Conservation (phyloP, 2,888 invertebrate genomes). For the Hipparchia semele region DNA sequence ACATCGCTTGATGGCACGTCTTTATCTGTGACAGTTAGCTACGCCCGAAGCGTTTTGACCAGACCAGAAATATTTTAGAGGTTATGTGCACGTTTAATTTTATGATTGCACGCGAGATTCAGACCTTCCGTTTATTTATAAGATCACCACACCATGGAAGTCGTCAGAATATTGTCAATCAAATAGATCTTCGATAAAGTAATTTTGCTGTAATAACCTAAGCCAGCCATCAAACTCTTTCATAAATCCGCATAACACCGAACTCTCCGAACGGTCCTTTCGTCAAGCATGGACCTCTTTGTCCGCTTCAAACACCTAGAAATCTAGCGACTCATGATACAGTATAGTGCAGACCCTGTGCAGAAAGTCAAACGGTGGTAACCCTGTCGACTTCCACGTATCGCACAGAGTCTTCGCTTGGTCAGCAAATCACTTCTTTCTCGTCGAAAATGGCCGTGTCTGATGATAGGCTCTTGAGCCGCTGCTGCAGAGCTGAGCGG, state of each 20-base stretch:
- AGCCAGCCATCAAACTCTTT: constrained; percentile 2
- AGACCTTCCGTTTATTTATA: too few relatives aligned
- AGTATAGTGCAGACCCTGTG: constrained; percentile 61
- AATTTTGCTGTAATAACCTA: constrained; percentile 13
- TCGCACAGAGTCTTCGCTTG: constrained; percentile 97
- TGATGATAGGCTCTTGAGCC: constrained; percentile 90
- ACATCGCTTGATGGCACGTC: too few relatives aligned
- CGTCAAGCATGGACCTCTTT: background rate
- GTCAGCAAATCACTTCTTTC: constrained; percentile 97
- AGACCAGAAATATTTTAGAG: too few relatives aligned
- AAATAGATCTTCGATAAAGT: too few relatives aligned
- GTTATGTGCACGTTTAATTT: too few relatives aligned
- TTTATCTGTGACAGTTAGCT: too few relatives aligned
- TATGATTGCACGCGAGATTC: too few relatives aligned
- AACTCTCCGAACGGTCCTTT: constrained; percentile 11
- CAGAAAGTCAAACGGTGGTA: constrained; percentile 87
- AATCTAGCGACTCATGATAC: background rate
- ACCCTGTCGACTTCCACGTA: constrained; percentile 95
- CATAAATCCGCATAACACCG: constrained; percentile 10
- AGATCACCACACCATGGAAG: too few relatives aligned
- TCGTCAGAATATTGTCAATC: background rate
- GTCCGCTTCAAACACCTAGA: constrained; percentile 5
- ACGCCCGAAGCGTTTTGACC: too few relatives aligned
- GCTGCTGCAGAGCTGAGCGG: constrained; percentile 90
- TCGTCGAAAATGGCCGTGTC: constrained; percentile 93